phyloP scores from a whole-genome alignment of 2,888 invertebrate species.

The Marronus borbonicus region DNA sequence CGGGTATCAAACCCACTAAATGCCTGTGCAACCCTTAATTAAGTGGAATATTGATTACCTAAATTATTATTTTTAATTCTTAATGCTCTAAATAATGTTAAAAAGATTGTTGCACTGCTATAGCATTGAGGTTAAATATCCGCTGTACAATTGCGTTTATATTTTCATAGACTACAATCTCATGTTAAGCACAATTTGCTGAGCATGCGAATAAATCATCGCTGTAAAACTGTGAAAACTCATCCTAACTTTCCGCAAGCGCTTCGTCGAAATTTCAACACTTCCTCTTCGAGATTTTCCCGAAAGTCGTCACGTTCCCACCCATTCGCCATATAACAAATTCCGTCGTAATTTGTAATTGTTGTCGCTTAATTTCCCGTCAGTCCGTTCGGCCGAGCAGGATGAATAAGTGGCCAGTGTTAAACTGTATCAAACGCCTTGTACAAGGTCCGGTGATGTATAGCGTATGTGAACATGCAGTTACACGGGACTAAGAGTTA shows the following conservation, averaged over 20 bases:
- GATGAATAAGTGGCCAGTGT: constrained; percentile 53
- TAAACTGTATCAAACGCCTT: constrained; percentile 59
- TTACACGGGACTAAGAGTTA: constrained; percentile 62
- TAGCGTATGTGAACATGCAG: constrained; percentile 62
- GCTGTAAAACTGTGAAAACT: neutral
- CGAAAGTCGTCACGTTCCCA: constrained; percentile 33
- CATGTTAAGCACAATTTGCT: too few relatives aligned
- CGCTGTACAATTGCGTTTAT: too few relatives aligned
- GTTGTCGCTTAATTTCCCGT: constrained; percentile 53
- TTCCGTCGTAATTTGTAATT: constrained; percentile 50
- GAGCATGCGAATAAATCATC: neutral
- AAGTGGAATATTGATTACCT: too few relatives aligned
- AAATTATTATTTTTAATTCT: too few relatives aligned
- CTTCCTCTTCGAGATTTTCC: constrained; percentile 23
- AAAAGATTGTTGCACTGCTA: too few relatives aligned
- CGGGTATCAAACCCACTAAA: too few relatives aligned
- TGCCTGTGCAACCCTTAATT: too few relatives aligned
- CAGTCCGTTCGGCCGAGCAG: constrained; percentile 47
- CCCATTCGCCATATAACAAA: constrained; percentile 26
- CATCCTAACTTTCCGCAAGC: neutral
- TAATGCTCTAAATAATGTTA: too few relatives aligned
- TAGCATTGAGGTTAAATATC: too few relatives aligned
- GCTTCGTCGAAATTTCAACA: neutral
- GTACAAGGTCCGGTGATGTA: constrained; percentile 59
- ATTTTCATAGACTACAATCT: too few relatives aligned